A percentile compares a stretch with the other conserved stretches of the same genome.
These are phyloP conservation scores for Caerostris darwini DNA, from an alignment of 1,140 invertebrate species.

Conservation along the genomic window DNA sequence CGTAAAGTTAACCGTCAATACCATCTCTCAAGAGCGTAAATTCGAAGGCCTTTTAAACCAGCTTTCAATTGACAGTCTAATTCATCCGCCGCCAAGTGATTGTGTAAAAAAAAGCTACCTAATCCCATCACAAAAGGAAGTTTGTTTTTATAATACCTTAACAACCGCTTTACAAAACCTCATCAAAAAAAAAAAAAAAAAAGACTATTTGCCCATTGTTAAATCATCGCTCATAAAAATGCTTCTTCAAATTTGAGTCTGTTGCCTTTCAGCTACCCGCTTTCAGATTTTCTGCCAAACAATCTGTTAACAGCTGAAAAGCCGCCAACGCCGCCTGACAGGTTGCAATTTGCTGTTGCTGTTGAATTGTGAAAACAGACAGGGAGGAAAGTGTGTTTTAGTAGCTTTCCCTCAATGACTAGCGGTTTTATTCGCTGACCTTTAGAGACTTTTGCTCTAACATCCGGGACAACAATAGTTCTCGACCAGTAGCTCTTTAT, in stretches of 20 bases:
- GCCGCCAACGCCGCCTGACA: slow-evolving; percentile 53
- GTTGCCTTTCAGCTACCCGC: slow-evolving; percentile 60
- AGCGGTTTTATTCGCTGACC: slow-evolving; percentile 73
- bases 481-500: slow-evolving; percentile 49
- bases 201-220: slow-evolving; percentile 57
- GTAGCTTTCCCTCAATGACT: slow-evolving; percentile 54
- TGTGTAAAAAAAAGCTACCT: slow-evolving; percentile 67
- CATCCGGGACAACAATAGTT: slow-evolving; percentile 67
- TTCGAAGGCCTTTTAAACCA: slow-evolving; percentile 15
- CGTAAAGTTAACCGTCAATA: slow-evolving; percentile 59
- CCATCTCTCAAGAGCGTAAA: neutral
- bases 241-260: neutral
- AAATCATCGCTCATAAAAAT: slow-evolving; percentile 41
- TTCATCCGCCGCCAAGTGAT: slow-evolving; percentile 1
- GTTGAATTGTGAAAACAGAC: slow-evolving; percentile 38
- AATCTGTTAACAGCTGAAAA: slow-evolving; percentile 70
- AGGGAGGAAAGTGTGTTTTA: neutral
- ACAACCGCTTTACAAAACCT: slow-evolving; percentile 64
- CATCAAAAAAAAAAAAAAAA: neutral
- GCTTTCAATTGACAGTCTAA: slow-evolving; percentile 76
- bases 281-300: slow-evolving; percentile 70
- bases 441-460: slow-evolving; percentile 44
- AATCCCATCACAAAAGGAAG: slow-evolving; percentile 69
- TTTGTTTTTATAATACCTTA: slow-evolving; percentile 78
- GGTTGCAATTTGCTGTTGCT: slow-evolving; percentile 72